These are phyloP conservation scores for Periophthalmus magnuspinnatus DNA, from an alignment of 2,797 vertebrate species.

Conservation along the genomic window DNA sequence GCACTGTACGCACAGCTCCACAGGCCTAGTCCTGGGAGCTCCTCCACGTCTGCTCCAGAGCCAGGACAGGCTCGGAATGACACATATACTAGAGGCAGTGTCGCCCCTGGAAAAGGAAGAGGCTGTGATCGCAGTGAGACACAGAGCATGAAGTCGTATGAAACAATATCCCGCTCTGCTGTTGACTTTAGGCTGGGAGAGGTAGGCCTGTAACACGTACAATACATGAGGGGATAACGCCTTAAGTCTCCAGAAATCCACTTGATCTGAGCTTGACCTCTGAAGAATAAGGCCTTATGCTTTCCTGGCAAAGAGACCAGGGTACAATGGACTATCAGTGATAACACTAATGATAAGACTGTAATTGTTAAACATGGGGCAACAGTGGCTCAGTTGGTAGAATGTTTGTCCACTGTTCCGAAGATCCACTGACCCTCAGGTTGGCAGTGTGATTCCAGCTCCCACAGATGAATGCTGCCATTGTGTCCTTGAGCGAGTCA, in stretches of 20 bases:
- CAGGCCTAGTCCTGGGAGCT: conserved; percentile 41
- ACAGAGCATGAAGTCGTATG: conserved; percentile 74
- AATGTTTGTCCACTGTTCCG: no score
- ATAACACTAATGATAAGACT: background rate
- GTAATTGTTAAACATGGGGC: background rate
- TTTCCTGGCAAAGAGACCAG: conserved; percentile 13
- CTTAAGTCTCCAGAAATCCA: conserved; percentile 62
- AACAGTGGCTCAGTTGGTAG: no score
- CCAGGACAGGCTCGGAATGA: conserved; percentile 49
- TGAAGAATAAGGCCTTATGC: conserved; percentile 32
- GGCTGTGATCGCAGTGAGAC: conserved; percentile 67
- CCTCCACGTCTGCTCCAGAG: conserved; percentile 43
- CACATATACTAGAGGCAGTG: conserved; percentile 55
- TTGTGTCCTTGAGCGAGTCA: no score
- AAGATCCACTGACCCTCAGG: no score
- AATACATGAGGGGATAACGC: conserved; percentile 62
- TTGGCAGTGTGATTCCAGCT: no score
- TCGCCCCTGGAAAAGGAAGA: conserved; percentile 25
- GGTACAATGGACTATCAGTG: background rate
- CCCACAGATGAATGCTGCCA: no score
- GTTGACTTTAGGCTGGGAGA: conserved; percentile 71
- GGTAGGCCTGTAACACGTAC: conserved; percentile 54
- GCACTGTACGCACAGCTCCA: conserved; percentile 55
- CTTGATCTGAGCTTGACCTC: conserved; percentile 57
- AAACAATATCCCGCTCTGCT: conserved; percentile 70